Conservation (phyloP, 2,797 vertebrate genomes). For the Furcifer pardalis region DNA sequence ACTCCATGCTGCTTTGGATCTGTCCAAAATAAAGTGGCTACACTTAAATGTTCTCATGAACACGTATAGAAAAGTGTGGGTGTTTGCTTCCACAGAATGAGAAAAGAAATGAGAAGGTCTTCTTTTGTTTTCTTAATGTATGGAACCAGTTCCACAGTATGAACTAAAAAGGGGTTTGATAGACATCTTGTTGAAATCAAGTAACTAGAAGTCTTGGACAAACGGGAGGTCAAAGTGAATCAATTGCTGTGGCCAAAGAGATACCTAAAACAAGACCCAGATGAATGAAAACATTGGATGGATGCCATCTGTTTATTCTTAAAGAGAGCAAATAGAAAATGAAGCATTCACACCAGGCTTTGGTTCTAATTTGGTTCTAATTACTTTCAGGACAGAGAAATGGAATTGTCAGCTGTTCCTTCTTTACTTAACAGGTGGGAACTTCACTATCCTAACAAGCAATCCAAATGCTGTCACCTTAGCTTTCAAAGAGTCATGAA, state of each 20-base stretch:
- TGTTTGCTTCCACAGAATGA: neutral
- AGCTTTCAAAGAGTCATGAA: too few species aligned
- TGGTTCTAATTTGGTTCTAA: neutral
- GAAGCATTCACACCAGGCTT: neutral
- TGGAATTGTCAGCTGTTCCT: neutral
- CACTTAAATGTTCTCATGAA: neutral
- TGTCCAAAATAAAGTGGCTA: neutral
- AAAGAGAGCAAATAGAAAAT: neutral
- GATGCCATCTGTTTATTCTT: neutral
- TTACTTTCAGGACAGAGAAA: neutral
- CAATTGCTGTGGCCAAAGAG: neutral
- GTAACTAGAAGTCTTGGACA: neutral
- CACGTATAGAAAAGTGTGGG: too few species aligned
- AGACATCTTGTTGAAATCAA: neutral
- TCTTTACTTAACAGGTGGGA: neutral
- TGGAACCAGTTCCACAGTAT: too few species aligned
- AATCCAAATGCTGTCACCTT: too few species aligned
- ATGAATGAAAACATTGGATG: neutral
- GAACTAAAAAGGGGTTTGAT: too few species aligned
- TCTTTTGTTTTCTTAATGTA: too few species aligned
- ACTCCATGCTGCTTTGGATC: neutral
- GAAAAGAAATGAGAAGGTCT: too few species aligned
- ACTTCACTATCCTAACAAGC: too few species aligned
- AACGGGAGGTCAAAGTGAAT: neutral
- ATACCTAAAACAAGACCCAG: neutral